phyloP scores from a whole-genome alignment of 2,113 vertebrate genomes.

The Podiceps cristatus region DNA sequence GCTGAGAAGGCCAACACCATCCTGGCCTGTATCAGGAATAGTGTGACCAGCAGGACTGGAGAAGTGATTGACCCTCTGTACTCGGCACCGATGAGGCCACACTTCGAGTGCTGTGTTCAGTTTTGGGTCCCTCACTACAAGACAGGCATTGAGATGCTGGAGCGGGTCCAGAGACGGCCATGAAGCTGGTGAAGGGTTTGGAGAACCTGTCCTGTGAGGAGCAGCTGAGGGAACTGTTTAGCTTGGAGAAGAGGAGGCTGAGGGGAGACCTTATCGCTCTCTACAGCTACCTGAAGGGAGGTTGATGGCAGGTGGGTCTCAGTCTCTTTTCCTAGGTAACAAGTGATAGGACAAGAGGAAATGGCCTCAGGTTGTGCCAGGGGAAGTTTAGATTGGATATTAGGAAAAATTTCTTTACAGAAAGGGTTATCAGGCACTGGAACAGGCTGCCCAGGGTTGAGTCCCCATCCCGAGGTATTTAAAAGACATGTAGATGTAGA shows the following conservation, averaged over 20 bases:
- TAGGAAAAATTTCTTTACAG: too few species aligned
- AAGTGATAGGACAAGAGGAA: not conserved
- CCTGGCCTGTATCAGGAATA: not conserved
- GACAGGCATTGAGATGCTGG: not conserved
- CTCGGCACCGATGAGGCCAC: too few species aligned
- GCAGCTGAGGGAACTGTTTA: not conserved
- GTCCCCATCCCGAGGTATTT: too few species aligned
- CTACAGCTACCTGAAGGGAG: too few species aligned
- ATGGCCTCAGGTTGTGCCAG: not conserved
- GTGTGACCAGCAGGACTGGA: not conserved
- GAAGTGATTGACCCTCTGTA: too few species aligned
- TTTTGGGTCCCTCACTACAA: not conserved
- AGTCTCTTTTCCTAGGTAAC: not conserved
- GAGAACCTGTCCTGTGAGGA: not conserved
- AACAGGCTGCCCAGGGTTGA: too few species aligned
- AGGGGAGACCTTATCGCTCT: not conserved
- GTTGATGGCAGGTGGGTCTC: not conserved
- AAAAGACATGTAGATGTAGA: too few species aligned
- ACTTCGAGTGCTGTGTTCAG: not conserved
- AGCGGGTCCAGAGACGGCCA: not conserved
- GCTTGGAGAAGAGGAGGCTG: not conserved
- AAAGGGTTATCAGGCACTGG: too few species aligned
- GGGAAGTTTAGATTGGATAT: too few species aligned
- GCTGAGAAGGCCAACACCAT: not conserved
- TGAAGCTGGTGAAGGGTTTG: not conserved